Evolutionary conservation across 2,888 invertebrate species (phyloP).

Genomic region (Alloplasta piceator): DNA sequence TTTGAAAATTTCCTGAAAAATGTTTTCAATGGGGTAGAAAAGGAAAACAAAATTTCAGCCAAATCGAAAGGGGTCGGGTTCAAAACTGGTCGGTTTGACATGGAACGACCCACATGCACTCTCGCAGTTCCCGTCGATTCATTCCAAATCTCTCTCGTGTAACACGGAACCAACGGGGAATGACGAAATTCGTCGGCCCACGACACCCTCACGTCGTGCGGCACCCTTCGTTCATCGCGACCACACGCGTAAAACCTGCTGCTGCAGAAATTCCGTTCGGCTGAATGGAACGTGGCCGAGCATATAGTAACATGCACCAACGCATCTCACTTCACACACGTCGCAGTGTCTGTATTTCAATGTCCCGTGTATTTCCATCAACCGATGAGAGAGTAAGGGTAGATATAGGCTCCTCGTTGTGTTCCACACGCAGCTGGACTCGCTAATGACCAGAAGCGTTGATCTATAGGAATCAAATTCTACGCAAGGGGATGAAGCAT

Average conservation of each 20-base stretch:
- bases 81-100: no score
- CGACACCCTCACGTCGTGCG: constrained; percentile 46
- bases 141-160: constrained; percentile 40
- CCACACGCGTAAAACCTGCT: constrained; percentile 46
- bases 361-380: constrained; percentile 8
- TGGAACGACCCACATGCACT: no score
- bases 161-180: constrained; percentile 35
- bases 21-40: no score
- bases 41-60: no score
- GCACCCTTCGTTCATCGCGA: constrained; percentile 53
- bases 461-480: constrained; percentile 76
- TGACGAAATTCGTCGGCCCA: constrained; percentile 57
- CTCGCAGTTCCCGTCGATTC: constrained; percentile 52
- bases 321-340: constrained; percentile 14
- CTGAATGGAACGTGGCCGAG: constrained; percentile 67
- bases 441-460: constrained; percentile 76
- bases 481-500: constrained; percentile 47
- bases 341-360: background rate
- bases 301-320: constrained; percentile 11
- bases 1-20: no score
- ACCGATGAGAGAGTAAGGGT: constrained; percentile 4
- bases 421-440: constrained; percentile 71
- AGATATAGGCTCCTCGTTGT: constrained; percentile 36
- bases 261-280: constrained; percentile 46
- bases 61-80: no score